Evolutionary conservation across 2,888 invertebrate genomes (phyloP), one percentile per base, ranked within the genome.

Genomic region (Mayetiola destructor): DNA sequence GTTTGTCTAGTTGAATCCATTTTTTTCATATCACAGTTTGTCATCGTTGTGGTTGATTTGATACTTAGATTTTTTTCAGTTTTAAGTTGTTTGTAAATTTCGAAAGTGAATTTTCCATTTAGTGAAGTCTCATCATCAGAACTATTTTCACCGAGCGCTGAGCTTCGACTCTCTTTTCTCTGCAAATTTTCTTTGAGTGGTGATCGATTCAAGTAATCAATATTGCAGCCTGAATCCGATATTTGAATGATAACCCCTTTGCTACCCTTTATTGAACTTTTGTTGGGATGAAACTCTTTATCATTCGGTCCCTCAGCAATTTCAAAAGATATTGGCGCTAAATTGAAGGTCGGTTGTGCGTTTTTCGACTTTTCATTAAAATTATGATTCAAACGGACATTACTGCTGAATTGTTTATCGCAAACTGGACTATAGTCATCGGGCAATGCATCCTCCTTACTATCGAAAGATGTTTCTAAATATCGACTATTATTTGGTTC

Each of bases 401-500:
- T n/a, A n/a, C n/a, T n/a, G n/a, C n/a, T n/a, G n/a, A n/a, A n/a
- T n/a, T n/a, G n/a, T n/a, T n/a, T n/a, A n/a, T n/a, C n/a, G n/a
- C n/a, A n/a, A n/a, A n/a, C n/a, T n/a, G n/a, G n/a, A 32, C 53
- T 29, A 9, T 48, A 30, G 20, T 60, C 59, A 37, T 59, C 56
- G 16, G 14, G 3, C 6, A 14, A 16, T 18, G 23, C 14, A 4
- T 57, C 52, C 6, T 53, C 57, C 4, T 32, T 27, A 36, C 40
- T 55, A 58, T 64, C 64, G 20, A 65, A 64, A 59, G 61, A 64
- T 1, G 65, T 65, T 59, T 65, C 65, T 23, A 65, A 58, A 58
- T 61, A 65, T 21, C 58, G 56, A 21, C 59, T 62, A 14, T 63
- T 60, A 48, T 61, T 29, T 27, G 16, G 48, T 32, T 53, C 53